Conservation (phyloP, 2,888 invertebrate genomes). For the Drosophila fulvimacula region DNA sequence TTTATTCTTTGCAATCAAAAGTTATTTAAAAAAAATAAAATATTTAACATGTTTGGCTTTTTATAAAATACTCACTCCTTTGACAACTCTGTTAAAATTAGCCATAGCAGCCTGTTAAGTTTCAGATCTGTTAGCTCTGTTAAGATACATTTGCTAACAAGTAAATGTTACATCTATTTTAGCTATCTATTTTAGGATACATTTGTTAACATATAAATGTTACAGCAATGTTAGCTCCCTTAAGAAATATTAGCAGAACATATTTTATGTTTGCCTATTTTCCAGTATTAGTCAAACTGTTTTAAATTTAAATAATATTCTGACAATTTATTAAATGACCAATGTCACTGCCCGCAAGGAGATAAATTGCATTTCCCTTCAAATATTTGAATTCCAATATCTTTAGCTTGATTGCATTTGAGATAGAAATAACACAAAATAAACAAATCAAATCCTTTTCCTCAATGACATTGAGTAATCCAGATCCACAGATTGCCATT, state of each 20-base stretch:
- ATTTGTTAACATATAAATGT: background rate
- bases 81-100: too few relatives aligned
- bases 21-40: too few relatives aligned
- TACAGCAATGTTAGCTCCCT: background rate
- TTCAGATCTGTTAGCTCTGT: too few relatives aligned
- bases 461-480: background rate
- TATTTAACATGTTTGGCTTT: too few relatives aligned
- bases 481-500: background rate
- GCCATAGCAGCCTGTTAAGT: too few relatives aligned
- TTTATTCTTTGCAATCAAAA: too few relatives aligned
- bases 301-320: background rate
- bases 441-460: slow-evolving; percentile 5
- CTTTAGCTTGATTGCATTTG: background rate
- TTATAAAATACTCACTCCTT: too few relatives aligned
- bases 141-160: too few relatives aligned
- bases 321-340: background rate
- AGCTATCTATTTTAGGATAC: too few relatives aligned
- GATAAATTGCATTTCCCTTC: background rate
- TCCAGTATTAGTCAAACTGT: background rate
- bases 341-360: background rate
- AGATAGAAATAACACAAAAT: background rate
- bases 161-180: background rate
- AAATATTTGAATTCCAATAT: background rate
- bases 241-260: background rate
- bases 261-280: background rate